Base-by-base conservation (phyloP, 1,140 invertebrate species). In the Macrotrachela quadricornifera region DNA sequence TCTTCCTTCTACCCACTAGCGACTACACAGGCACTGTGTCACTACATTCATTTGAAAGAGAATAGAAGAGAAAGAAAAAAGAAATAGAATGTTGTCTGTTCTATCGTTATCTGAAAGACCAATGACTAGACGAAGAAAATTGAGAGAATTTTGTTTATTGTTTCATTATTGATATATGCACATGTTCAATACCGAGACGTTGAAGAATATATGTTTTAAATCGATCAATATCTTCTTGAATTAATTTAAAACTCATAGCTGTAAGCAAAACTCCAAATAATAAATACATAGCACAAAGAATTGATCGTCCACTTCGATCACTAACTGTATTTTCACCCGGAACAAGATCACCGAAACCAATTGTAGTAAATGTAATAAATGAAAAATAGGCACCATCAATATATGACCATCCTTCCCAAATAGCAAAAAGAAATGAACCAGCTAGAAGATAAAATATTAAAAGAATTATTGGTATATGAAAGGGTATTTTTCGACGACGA, bases 391-490 rank as follows among this genome's bases (percentile, higher is more conserved):
- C 51, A 36, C 56, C 54, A 37, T 57, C 53, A 30, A 57, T 30
- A 15, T 54, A 21, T 21, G 47, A 36, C 57, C 57, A 58, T n/a
- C 45, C 45, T 42, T 58, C 57, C 38, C 55, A 56, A 39, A 47
- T 36, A n/a, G 46, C 50, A 66, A 58, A 58, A 44, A 58, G 44
- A 30, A 43, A 42, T n/a, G 57, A 46, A 36, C 57, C 57, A 15
- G 47, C 44, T 40, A 58, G 46, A 16, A 58, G 57, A 46, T 58
- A 58, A 12, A 44, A 18, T 16, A 40, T 46, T 39, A 58, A 37
- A 10, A 57, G 43, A 8, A 83, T 85, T 59, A 91, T 88, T 0
- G 85, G 85, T 11, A 66, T 62, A 47, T 55, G 48, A 17, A 17
- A 11, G 2, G 15, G 15, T 4, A 13, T 60, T 13, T 42, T 13